These are phyloP conservation scores for Chrysogorgia sp. DNA, from an alignment of 92 coral and sea anemone species.

Conservation along the genomic window DNA sequence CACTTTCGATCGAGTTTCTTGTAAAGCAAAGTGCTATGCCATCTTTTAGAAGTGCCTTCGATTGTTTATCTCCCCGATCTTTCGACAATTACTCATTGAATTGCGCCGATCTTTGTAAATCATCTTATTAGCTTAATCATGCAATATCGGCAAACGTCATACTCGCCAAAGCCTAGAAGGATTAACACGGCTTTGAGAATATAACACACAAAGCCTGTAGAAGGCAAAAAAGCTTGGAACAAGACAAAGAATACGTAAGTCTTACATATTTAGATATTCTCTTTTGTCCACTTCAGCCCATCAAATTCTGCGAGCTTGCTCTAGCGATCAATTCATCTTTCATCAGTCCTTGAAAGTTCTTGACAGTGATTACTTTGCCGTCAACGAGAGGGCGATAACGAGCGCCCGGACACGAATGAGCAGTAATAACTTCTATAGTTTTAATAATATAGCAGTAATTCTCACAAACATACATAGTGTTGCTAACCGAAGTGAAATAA, in stretches of 20 bases:
- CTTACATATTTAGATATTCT: not conserved
- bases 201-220: not conserved
- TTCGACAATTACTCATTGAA: not conserved
- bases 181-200: not conserved
- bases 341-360: not conserved
- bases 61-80: not conserved
- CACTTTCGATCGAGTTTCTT: not conserved
- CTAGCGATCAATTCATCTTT: not conserved
- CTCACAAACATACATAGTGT: no score
- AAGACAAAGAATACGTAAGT: constrained; percentile 5
- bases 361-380: not conserved
- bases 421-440: no score
- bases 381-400: not conserved
- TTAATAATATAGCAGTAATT: no score
- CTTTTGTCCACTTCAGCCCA: not conserved
- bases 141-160: constrained; percentile 9
- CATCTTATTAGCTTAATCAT: constrained; percentile 14
- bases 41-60: not conserved
- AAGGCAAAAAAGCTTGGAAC: not conserved
- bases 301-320: not conserved
- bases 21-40: not conserved
- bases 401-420: not conserved
- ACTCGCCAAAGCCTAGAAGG: not conserved
- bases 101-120: constrained; percentile 14
- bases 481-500: no score